phyloP scores from a whole-genome alignment of 2,113 vertebrate species.

The Menidia beryllina region DNA sequence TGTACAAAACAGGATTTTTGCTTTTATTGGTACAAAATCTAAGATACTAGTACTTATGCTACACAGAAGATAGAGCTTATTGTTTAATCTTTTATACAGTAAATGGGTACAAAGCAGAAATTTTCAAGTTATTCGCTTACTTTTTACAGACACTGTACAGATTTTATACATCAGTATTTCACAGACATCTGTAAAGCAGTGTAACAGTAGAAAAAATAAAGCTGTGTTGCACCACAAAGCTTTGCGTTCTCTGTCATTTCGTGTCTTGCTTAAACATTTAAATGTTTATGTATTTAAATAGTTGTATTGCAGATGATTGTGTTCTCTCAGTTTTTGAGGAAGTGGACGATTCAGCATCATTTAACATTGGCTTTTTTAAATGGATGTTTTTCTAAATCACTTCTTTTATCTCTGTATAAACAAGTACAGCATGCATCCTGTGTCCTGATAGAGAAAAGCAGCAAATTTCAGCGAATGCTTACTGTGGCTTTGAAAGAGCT shows the following conservation, averaged over 20 bases:
- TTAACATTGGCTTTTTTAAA: not conserved
- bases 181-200: constrained; percentile 57
- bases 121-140: constrained; percentile 56
- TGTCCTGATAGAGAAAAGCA: not conserved
- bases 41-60: constrained; percentile 68
- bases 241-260: constrained; percentile 34
- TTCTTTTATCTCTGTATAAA: not conserved
- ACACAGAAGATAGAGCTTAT: constrained; percentile 57
- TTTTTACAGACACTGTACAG: constrained; percentile 65
- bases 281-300: not conserved
- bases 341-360: not conserved
- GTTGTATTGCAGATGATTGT: not conserved
- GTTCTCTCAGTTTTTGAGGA: not conserved
- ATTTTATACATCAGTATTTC: constrained; percentile 55
- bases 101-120: constrained; percentile 67
- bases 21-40: constrained; percentile 70
- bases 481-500: constrained; percentile 30
- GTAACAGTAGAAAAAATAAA: constrained; percentile 67
- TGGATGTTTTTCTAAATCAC: not conserved
- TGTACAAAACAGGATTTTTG: constrained; percentile 58
- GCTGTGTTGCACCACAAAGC: constrained; percentile 56
- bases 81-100: constrained; percentile 47
- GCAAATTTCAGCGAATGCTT: not conserved
- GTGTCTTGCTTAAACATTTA: constrained; percentile 25
- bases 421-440: not conserved